Conservation (phyloP, 2,113 vertebrate genomes). For the Epinephelus cyanopodus region DNA sequence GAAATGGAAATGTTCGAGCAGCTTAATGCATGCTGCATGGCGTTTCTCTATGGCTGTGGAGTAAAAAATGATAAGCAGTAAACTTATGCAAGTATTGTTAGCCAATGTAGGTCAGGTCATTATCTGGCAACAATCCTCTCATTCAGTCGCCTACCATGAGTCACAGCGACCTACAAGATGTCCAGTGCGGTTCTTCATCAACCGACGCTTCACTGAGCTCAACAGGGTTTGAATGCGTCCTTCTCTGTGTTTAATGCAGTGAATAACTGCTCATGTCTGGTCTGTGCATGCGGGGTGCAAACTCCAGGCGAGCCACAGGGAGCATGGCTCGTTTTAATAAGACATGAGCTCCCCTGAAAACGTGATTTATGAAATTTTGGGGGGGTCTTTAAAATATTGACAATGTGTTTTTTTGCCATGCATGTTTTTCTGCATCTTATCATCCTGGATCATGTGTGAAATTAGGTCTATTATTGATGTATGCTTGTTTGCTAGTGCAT, state of each 20-base stretch:
- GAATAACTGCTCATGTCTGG: not conserved
- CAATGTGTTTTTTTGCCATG: no score
- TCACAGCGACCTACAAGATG: constrained; percentile 9
- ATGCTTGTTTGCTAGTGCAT: no score
- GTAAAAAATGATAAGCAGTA: not conserved
- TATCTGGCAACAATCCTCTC: constrained; percentile 20
- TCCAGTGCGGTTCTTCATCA: not conserved
- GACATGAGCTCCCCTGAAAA: no score
- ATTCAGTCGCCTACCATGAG: constrained; percentile 6
- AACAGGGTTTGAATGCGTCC: not conserved
- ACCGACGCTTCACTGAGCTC: not conserved
- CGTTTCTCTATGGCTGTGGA: not conserved
- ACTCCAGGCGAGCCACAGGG: no score
- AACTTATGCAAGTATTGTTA: constrained; percentile 19
- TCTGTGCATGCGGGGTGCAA: not conserved
- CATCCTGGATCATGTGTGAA: no score
- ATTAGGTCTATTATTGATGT: no score
- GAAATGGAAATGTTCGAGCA: not conserved
- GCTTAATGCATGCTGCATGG: not conserved
- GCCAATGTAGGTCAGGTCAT: constrained; percentile 43
- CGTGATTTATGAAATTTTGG: no score
- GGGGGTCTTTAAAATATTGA: no score
- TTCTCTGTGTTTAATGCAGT: not conserved
- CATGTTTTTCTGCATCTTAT: no score
- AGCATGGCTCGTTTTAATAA: no score